Evolutionary conservation across 2,888 invertebrate species (phyloP).

Genomic region (Chloroclystis v-ata): DNA sequence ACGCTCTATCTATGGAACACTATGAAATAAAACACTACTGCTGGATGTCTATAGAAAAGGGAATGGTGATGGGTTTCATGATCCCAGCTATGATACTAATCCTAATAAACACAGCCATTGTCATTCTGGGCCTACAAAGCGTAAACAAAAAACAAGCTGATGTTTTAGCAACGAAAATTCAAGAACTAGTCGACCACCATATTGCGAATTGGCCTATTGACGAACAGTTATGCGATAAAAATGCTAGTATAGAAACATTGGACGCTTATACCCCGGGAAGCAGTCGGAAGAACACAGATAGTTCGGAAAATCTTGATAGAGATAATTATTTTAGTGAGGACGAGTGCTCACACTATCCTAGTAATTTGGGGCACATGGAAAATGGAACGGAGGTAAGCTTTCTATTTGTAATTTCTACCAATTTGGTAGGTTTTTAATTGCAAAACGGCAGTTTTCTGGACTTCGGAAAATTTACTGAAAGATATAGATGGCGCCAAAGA

Average conservation of each 20-base stretch:
- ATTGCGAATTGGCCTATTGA: slow-evolving; percentile 62
- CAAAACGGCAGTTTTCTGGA: neutral
- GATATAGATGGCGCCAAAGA: neutral
- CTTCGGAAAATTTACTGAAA: neutral
- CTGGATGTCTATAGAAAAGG: slow-evolving; percentile 87
- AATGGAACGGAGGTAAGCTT: slow-evolving; percentile 51
- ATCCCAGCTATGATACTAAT: slow-evolving; percentile 83
- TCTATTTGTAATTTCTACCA: slow-evolving; percentile 7
- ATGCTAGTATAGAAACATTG: slow-evolving; percentile 57
- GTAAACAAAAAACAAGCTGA: slow-evolving; percentile 69
- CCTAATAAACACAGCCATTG: slow-evolving; percentile 79
- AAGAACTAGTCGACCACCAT: slow-evolving; percentile 64
- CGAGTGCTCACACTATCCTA: slow-evolving; percentile 55
- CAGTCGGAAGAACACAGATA: slow-evolving; percentile 67
- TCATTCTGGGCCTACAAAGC: slow-evolving; percentile 76
- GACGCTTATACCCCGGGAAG: slow-evolving; percentile 61
- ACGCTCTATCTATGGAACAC: slow-evolving; percentile 82
- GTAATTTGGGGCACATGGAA: slow-evolving; percentile 43
- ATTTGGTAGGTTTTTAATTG: slow-evolving; percentile 8
- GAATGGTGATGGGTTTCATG: slow-evolving; percentile 87
- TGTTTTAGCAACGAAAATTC: slow-evolving; percentile 64
- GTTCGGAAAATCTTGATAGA: slow-evolving; percentile 63
- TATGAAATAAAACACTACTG: slow-evolving; percentile 86
- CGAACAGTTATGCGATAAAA: slow-evolving; percentile 43
- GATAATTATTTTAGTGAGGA: slow-evolving; percentile 63